Evolutionary conservation across 2,113 vertebrate species (phyloP).

Genomic region (Platanista minor): DNA sequence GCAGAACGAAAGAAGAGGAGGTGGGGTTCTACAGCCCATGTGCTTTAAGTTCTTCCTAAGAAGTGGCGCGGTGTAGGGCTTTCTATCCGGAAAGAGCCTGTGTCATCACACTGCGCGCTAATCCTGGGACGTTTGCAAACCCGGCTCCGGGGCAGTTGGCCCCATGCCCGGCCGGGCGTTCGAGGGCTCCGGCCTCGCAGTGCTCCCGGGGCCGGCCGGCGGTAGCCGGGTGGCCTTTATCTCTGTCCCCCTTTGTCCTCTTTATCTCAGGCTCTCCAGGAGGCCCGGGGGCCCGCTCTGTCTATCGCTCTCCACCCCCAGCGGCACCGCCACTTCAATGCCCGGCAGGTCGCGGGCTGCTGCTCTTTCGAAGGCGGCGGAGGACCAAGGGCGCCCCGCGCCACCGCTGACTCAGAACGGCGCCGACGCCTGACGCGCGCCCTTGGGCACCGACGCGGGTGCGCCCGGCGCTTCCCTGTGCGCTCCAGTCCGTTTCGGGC

Average conservation of each 20-base stretch:
- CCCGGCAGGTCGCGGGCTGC: constrained; percentile 14
- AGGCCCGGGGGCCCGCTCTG: constrained; percentile 23
- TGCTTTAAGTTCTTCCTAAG: neutral
- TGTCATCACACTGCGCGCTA: neutral
- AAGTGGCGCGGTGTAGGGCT: neutral
- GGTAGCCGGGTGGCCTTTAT: constrained; percentile 30
- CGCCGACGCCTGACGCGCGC: neutral
- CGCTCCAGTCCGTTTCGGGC: neutral
- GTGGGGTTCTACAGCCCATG: neutral
- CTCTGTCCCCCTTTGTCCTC: constrained; percentile 50
- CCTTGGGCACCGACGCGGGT: neutral
- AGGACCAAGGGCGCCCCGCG: neutral
- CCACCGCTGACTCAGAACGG: neutral
- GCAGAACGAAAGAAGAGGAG: constrained; percentile 28
- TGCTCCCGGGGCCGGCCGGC: neutral
- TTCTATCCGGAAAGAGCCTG: neutral
- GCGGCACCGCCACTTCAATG: constrained; percentile 39
- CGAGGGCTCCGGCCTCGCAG: neutral
- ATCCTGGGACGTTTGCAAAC: constrained; percentile 9
- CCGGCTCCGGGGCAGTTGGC: constrained; percentile 12
- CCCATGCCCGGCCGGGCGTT: neutral
- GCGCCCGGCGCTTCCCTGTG: neutral
- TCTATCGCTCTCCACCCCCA: neutral
- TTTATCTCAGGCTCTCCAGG: constrained; percentile 65
- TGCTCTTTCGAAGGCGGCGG: neutral